Conservation (phyloP, 2,888 invertebrate genomes). For the Epirrhoe alternata region DNA sequence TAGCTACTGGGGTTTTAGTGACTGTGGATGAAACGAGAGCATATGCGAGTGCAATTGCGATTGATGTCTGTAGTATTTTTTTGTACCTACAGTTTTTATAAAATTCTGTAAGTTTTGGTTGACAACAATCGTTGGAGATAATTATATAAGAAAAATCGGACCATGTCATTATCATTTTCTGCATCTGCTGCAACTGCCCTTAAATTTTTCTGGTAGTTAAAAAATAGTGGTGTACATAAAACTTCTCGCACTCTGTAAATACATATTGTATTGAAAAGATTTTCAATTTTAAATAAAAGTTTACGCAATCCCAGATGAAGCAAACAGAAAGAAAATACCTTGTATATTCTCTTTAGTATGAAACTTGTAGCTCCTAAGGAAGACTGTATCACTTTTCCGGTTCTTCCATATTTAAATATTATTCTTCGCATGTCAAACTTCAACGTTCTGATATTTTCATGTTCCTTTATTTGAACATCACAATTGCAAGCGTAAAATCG, state of each 20-base stretch:
- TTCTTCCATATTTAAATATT: not conserved
- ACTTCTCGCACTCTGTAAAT: not conserved
- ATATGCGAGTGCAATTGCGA: too few relatives aligned
- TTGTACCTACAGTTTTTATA: too few relatives aligned
- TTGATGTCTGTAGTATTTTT: too few relatives aligned
- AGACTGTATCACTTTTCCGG: not conserved
- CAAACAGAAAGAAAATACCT: not conserved
- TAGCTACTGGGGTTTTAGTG: too few relatives aligned
- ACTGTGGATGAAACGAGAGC: too few relatives aligned
- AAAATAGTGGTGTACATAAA: too few relatives aligned
- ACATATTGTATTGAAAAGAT: not conserved
- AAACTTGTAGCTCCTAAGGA: not conserved
- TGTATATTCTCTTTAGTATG: not conserved
- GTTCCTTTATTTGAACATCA: not conserved
- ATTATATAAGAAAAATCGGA: too few relatives aligned
- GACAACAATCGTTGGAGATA: too few relatives aligned
- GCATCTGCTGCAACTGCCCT: too few relatives aligned
- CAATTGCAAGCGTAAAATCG: not conserved
- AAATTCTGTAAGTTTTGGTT: too few relatives aligned
- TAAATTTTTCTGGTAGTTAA: too few relatives aligned
- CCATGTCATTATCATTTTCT: too few relatives aligned
- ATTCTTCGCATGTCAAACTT: not conserved
- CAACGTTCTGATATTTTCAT: not conserved
- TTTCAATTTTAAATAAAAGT: not conserved
- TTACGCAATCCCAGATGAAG: not conserved